These are phyloP conservation scores for Conger conger DNA, from an alignment of 2,113 vertebrate species.

Conservation along the genomic window DNA sequence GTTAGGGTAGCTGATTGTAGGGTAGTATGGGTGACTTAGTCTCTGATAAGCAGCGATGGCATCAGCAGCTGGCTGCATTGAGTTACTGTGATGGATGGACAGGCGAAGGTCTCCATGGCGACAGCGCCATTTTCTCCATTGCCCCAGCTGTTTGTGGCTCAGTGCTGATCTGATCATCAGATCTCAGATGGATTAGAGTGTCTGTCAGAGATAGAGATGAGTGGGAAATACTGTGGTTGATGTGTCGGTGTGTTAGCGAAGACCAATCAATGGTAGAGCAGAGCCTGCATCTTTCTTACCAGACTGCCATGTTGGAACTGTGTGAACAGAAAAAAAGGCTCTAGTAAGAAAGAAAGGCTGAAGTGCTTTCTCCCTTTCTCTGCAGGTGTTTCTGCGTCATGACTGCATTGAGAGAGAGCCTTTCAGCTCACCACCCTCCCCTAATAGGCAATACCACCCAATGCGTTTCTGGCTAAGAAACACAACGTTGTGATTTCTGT, in stretches of 20 bases:
- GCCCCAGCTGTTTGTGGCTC: constrained; percentile 31
- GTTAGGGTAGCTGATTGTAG: not conserved
- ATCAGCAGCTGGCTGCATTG: constrained; percentile 32
- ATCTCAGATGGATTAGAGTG: constrained; percentile 21
- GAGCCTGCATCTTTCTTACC: not conserved
- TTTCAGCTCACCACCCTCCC: too few relatives aligned
- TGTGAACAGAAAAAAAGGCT: not conserved
- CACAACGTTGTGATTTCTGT: too few relatives aligned
- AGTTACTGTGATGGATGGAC: constrained; percentile 51
- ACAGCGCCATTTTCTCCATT: constrained; percentile 57
- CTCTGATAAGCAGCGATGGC: not conserved
- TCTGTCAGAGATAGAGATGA: not conserved
- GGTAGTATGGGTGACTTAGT: not conserved
- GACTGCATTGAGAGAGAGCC: too few relatives aligned
- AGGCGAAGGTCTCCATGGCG: constrained; percentile 49
- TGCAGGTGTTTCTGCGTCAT: too few relatives aligned
- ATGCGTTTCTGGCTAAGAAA: too few relatives aligned
- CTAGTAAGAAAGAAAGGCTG: too few relatives aligned
- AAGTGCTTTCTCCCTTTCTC: not conserved
- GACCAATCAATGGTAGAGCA: too few relatives aligned
- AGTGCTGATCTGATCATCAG: constrained; percentile 52
- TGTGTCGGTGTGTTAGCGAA: not conserved
- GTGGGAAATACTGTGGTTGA: not conserved
- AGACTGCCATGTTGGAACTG: not conserved
- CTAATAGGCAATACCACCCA: too few relatives aligned